A percentile compares a stretch with the other conserved stretches of the same genome.
These are phyloP conservation scores for Monodelphis domestica DNA, from an alignment of 2,797 vertebrate genomes.

Conservation along the genomic window DNA sequence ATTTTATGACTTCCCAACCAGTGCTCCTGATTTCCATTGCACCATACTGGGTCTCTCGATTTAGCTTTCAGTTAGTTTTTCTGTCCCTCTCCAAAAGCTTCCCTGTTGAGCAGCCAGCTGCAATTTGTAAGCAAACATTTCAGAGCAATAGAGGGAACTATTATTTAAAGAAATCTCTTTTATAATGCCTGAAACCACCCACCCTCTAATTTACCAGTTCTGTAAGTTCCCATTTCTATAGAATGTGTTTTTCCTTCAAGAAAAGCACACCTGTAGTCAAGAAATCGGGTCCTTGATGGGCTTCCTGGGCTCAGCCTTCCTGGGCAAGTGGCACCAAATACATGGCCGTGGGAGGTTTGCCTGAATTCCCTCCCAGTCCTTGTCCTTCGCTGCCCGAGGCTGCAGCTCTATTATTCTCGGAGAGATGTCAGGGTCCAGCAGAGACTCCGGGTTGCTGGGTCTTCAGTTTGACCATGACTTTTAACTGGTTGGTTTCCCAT, in stretches of 20 bases:
- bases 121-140: constrained; percentile 44
- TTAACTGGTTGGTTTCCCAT: constrained; percentile 45
- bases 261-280: neutral
- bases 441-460: neutral
- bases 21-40: neutral
- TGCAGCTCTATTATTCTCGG: neutral
- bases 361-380: neutral
- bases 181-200: neutral
- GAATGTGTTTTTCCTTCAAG: neutral
- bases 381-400: neutral
- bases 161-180: constrained; percentile 33
- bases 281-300: neutral
- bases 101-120: neutral
- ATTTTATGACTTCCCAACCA: neutral
- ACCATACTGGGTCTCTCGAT: neutral
- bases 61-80: neutral
- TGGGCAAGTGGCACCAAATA: neutral
- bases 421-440: neutral
- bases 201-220: neutral
- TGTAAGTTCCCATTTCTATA: neutral
- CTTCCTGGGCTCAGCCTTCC: neutral
- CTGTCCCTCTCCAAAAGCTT: neutral
- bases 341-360: neutral
- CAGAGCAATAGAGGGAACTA: neutral
- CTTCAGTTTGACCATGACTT: constrained; percentile 55